Evolutionary conservation across 2,797 vertebrate genomes (phyloP), one percentile per base, ranked within the genome.

Genomic region (Oryzias sinensis): DNA sequence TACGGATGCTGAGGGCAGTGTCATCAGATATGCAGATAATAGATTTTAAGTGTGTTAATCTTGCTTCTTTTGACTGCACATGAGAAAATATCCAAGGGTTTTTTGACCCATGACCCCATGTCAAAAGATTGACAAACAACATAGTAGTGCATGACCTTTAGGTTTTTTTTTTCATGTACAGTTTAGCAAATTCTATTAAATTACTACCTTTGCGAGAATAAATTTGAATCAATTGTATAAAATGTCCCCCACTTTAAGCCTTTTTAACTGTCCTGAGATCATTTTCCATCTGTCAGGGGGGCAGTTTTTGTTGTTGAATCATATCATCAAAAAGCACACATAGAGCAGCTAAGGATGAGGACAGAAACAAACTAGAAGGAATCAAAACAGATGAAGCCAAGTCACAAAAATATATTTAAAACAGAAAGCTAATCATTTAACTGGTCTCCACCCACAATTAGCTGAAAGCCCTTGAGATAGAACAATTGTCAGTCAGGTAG

Each of bases 401-500:
- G 33, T 37, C 33, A 44, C 22, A 56, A 48, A 14, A 45, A 16
- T 44, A 14, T 15, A 47, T 42, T 49, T 14, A 51, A 44, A 47
- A 56, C 25, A 43, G 20, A 9, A 57, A 49, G 2, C 55, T 11
- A 22, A 15, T 40, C 18, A 49, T 18, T 43, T 27, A 48, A 49
- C 6, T 66, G 14, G 33, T 37, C 56, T 45, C 49, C 17, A 49
- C 11, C 17, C 9, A 7, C 51, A 49, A 29, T 48, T 20, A 18
- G 24, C 8, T 40, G 17, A 44, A 1, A n/a, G 47, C 25, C 27
- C 56, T 62, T 46, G 14, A 45, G 20, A 47, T 13, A 52, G 56
- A 49, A 52, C 5, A 42, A 56, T 47, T 27, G n/a, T 64, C 50
- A 20, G 58, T 40, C 15, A 52, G 59, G 62, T 47, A 62, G 61